Base-by-base conservation (phyloP, 2,797 vertebrate species). In the Catamblyrhynchus diadema region DNA sequence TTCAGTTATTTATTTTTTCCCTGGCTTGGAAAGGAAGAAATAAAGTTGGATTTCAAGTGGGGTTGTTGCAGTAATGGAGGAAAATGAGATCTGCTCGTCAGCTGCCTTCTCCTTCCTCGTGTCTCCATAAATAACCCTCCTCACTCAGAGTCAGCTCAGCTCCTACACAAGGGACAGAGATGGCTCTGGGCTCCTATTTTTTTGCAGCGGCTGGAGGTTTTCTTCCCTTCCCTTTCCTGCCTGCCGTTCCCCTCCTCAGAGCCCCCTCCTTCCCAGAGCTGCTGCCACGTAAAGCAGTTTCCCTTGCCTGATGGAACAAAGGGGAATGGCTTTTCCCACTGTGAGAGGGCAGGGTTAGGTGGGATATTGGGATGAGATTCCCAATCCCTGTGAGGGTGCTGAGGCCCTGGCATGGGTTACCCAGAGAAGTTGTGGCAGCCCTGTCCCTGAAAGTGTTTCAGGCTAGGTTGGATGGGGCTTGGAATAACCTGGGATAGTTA, bases 91-190 rank as follows among this genome's bases (percentile, higher is more conserved):
- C 85, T 94, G 83, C 86, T 94, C 44, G 18, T 90, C 95, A 95
- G 93, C 54, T 32, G 41, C 66, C 35, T n/a, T 90, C 75, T 85
- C 79, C 83, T 88, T 67, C 53, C 75, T 86, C 0, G 0, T 9
- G 64, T 92, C 84, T 79, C 82, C 93, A 87, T 91, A 94, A 96
- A 97, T 97, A 95, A 96, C 88, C 86, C 64, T 80, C 50, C 85
- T 84, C 2, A 0, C 56, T 69, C 1, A 0, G 73, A 82, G 77
- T 19, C 0, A 0, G 41, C 78, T 90, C 30, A 5, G 45, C 50
- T 91, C 10, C 54, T 20, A 4, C 2, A 3, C 17, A 16, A 12
- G 71, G 66, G 28, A 57, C 37, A 75, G 74, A n/a, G 41, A 50
- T 21, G 47, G 59, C 37, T 21, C 65, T 62, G 48, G 50, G n/a